These are phyloP conservation scores for Oxyruncus cristatus DNA, from an alignment of 2,113 vertebrate genomes.

Conservation along the genomic window DNA sequence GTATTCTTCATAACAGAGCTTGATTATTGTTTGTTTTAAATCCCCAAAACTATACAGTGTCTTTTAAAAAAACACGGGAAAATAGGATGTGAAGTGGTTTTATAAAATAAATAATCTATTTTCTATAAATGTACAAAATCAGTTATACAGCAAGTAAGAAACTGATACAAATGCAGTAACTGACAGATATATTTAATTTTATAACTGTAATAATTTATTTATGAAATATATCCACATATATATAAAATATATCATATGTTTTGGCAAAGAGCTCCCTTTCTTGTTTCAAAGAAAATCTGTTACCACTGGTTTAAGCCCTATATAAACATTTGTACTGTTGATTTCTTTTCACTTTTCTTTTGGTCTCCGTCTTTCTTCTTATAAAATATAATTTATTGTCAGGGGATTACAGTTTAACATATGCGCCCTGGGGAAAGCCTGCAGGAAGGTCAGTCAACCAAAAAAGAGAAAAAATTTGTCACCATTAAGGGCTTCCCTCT, in stretches of 20 bases:
- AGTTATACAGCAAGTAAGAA: conserved; percentile 21
- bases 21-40: neutral
- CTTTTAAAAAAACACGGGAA: neutral
- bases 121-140: conserved; percentile 50
- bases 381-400: neutral
- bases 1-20: neutral
- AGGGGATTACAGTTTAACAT: neutral
- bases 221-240: conserved; percentile 56
- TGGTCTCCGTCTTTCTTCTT: neutral
- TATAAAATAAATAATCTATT: conserved; percentile 71
- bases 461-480: neutral
- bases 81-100: neutral
- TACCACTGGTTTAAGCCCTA: neutral
- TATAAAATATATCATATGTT: conserved; percentile 58
- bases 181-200: conserved; percentile 5
- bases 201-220: conserved; percentile 69
- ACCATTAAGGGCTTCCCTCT: conserved; percentile 6
- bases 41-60: neutral
- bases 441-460: neutral
- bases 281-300: conserved; percentile 8
- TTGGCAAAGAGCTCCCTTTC: conserved; percentile 34
- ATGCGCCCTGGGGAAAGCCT: neutral
- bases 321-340: neutral
- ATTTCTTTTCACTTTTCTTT: neutral
- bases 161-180: conserved; percentile 24